Conservation (phyloP, 2,797 vertebrate genomes). For the Philypnodon macrostomus region DNA sequence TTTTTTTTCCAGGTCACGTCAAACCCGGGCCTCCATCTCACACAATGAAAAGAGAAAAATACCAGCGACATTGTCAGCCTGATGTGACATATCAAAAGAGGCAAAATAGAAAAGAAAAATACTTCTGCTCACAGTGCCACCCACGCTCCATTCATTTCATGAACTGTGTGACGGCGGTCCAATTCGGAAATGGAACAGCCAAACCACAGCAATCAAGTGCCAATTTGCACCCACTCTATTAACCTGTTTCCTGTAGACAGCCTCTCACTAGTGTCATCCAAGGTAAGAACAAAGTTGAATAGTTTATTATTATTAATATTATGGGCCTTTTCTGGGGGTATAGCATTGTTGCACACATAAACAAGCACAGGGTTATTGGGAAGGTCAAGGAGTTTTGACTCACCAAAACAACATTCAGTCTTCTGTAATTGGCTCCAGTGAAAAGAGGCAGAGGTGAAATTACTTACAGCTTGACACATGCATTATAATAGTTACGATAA, state of each 20-base stretch:
- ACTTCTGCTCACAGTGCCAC: constrained; percentile 29
- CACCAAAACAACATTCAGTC: constrained; percentile 6
- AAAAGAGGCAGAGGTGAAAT: constrained; percentile 20
- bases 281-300: constrained; percentile 10
- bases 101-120: constrained; percentile 32
- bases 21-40: not conserved
- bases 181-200: constrained; percentile 40
- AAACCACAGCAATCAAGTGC: constrained; percentile 56
- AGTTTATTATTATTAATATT: no score
- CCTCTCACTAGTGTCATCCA: constrained; percentile 15
- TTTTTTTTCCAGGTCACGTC: constrained; percentile 25
- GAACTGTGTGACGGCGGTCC: constrained; percentile 41
- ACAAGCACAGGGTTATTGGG: constrained; percentile 3
- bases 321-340: constrained; percentile 3
- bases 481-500: constrained; percentile 10
- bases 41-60: not conserved
- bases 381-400: constrained; percentile 30
- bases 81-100: constrained; percentile 32
- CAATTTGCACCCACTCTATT: constrained; percentile 54
- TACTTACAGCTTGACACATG: constrained; percentile 15
- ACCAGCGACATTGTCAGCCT: not conserved
- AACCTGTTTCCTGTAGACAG: constrained; percentile 41
- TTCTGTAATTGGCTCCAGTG: constrained; percentile 25
- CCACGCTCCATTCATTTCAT: constrained; percentile 48
- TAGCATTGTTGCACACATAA: not conserved